Evolutionary conservation across 1,140 invertebrate genomes (phyloP).

Genomic region (Drosophila azteca): DNA sequence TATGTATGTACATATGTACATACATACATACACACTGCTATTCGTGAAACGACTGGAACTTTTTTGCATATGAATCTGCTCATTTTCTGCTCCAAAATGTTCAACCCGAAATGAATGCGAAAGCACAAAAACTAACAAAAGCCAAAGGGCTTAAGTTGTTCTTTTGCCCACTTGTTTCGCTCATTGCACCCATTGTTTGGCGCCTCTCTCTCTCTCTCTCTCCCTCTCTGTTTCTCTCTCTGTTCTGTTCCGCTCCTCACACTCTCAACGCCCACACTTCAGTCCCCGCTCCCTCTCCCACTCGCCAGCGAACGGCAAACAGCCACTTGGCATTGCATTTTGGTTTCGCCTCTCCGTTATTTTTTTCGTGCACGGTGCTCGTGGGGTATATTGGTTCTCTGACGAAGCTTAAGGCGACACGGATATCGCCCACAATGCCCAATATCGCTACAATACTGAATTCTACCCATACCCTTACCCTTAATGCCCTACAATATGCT

Average conservation of each 20-base stretch:
- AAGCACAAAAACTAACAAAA: constrained; percentile 26
- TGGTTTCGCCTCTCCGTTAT: constrained; percentile 18
- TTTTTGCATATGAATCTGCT: constrained; percentile 7
- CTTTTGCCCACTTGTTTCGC: constrained; percentile 61
- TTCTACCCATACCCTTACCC: no score
- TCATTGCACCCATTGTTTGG: constrained; percentile 69
- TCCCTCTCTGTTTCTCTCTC: constrained; percentile 9
- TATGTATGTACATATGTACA: no score
- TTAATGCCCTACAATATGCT: no score
- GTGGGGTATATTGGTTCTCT: constrained; percentile 8
- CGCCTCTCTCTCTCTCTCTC: constrained; percentile 2
- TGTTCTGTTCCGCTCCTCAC: background rate
- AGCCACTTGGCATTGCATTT: constrained; percentile 60
- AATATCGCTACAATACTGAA: background rate
- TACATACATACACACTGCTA: no score
- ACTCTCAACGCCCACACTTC: background rate
- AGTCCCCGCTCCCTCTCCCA: constrained; percentile 15
- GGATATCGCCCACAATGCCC: no score
- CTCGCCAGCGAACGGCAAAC: constrained; percentile 2
- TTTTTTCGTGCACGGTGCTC: constrained; percentile 5
- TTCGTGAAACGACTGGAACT: constrained; percentile 1
- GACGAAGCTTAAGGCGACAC: no score
- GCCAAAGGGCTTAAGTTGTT: constrained; percentile 45
- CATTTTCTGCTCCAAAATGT: constrained; percentile 15
- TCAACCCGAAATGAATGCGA: background rate